These are phyloP conservation scores for Podiceps cristatus DNA, from an alignment of 2,113 vertebrate genomes.

Conservation along the genomic window DNA sequence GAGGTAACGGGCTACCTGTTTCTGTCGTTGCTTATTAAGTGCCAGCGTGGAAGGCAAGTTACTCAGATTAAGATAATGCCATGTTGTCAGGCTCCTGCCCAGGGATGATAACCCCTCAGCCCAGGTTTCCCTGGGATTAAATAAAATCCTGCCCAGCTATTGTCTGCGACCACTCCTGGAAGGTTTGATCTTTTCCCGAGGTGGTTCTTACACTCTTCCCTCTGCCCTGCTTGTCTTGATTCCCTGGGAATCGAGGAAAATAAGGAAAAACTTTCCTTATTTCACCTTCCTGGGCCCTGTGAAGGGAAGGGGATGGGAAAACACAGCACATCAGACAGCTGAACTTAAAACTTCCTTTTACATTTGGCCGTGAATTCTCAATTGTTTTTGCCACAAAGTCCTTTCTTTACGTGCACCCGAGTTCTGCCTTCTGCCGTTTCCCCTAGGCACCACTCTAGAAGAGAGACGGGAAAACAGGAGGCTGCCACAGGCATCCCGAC, in stretches of 20 bases:
- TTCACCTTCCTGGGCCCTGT: neutral
- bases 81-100: neutral
- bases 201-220: neutral
- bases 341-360: neutral
- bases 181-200: neutral
- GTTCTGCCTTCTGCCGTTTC: neutral
- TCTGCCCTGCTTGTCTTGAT: neutral
- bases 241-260: neutral
- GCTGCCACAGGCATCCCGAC: neutral
- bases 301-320: neutral
- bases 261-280: neutral
- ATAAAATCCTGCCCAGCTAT: neutral
- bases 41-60: slow-evolving; percentile 40
- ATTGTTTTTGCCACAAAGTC: neutral
- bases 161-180: neutral
- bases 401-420: neutral
- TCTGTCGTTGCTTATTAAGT: slow-evolving; percentile 5
- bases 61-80: slow-evolving; percentile 19
- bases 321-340: neutral
- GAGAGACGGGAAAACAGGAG: neutral
- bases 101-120: neutral
- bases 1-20: neutral
- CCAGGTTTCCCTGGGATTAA: neutral
- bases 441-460: neutral
- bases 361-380: neutral